Conservation (phyloP, 2,888 invertebrate species). For the Mimas tiliae region DNA sequence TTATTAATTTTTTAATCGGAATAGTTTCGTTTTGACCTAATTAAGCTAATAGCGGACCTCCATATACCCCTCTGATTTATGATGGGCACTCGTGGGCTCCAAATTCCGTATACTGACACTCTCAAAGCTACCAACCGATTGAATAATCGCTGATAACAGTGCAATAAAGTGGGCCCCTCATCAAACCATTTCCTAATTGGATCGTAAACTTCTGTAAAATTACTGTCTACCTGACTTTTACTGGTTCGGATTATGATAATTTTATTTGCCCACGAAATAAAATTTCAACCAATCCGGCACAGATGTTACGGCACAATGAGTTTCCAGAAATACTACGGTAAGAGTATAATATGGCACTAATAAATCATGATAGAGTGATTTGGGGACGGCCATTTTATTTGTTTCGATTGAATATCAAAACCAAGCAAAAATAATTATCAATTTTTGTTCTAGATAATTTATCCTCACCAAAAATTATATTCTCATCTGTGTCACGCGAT, state of each 20-base stretch:
- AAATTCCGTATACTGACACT: conserved; percentile 28
- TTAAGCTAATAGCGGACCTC: conserved; percentile 18
- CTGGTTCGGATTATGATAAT: conserved; percentile 51
- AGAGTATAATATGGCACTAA: neutral
- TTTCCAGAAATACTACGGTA: conserved; percentile 2
- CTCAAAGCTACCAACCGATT: conserved; percentile 43
- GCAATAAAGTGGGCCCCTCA: conserved; percentile 57
- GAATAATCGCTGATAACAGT: conserved; percentile 48
- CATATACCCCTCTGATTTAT: conserved; percentile 23
- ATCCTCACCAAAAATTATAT: too few relatives aligned
- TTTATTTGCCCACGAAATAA: conserved; percentile 47
- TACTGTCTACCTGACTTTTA: conserved; percentile 52
- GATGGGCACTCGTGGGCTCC: conserved; percentile 4
- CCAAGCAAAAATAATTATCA: too few relatives aligned
- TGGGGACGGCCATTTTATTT: neutral
- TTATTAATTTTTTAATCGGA: conserved; percentile 1
- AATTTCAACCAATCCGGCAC: conserved; percentile 17
- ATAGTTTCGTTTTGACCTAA: conserved; percentile 18
- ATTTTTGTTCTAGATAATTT: too few relatives aligned
- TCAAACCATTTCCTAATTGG: conserved; percentile 67
- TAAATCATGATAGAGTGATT: neutral
- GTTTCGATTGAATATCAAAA: neutral
- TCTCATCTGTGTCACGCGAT: too few relatives aligned
- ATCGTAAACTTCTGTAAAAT: conserved; percentile 56
- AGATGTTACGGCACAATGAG: neutral